Percentiles rank a stretch among this genome's conserved stretches.
These are phyloP conservation scores for Illadopsis cleaveri DNA, from an alignment of 2,113 vertebrate species.

Conservation along the genomic window DNA sequence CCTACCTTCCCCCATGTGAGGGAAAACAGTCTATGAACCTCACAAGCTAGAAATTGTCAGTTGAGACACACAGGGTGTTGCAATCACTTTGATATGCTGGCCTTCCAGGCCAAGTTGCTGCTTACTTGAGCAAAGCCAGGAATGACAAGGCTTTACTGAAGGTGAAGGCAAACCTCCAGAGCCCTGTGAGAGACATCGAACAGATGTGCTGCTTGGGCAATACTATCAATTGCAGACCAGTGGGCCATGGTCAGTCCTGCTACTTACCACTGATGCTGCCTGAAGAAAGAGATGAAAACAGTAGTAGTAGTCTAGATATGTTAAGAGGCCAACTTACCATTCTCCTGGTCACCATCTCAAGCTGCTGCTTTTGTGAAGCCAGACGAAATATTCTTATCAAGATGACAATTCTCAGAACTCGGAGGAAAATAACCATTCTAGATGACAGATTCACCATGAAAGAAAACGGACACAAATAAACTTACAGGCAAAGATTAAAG, in stretches of 20 bases:
- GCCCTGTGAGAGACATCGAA: neutral
- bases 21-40: neutral
- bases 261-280: neutral
- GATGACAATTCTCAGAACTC: conserved; percentile 85
- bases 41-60: neutral
- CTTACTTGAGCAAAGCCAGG: neutral
- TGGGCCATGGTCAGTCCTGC: neutral
- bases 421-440: conserved; percentile 83
- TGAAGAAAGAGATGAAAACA: neutral
- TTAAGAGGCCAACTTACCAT: conserved; percentile 79
- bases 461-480: neutral
- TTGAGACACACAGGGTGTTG: accelerated
- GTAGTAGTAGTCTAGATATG: neutral
- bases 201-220: neutral
- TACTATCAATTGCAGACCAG: neutral
- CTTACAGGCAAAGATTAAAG: neutral
- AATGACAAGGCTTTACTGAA: neutral
- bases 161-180: neutral
- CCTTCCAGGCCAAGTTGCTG: neutral
- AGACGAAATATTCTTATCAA: conserved; percentile 88
- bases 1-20: neutral
- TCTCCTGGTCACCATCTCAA: conserved; percentile 88
- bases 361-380: conserved; percentile 84
- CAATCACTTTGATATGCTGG: neutral
- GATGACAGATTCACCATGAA: neutral